Evolutionary conservation across 2,888 invertebrate genomes (phyloP).

Genomic region (Papilio protenor): DNA sequence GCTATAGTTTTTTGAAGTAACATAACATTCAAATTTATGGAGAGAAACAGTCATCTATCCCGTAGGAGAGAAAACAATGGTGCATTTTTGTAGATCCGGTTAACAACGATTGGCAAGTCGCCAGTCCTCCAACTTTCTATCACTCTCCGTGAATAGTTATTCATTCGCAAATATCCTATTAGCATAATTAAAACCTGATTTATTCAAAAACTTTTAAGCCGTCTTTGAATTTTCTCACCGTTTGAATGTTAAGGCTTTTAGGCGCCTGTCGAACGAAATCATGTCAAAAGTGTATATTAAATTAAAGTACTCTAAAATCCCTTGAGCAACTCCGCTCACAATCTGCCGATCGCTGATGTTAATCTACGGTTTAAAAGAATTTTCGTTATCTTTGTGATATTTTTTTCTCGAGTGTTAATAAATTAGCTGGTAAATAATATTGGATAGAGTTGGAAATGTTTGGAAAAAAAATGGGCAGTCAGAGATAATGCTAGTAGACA

Average conservation of each 20-base stretch:
- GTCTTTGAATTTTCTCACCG: conserved; percentile 1
- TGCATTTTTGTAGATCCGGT: conserved; percentile 9
- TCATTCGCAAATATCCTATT: conserved; percentile 24
- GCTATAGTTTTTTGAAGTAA: not conserved
- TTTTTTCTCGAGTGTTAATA: not conserved
- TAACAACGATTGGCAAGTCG: conserved; percentile 18
- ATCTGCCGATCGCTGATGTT: not conserved
- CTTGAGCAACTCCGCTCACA: not conserved
- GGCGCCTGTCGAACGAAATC: not conserved
- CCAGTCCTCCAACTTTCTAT: conserved; percentile 22
- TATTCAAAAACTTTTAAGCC: conserved; percentile 17
- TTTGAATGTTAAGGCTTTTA: conserved; percentile 19
- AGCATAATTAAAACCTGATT: conserved; percentile 18
- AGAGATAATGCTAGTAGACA: not conserved
- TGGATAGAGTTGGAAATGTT: not conserved
- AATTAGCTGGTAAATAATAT: not conserved
- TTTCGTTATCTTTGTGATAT: not conserved
- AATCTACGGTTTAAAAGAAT: not conserved
- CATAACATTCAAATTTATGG: not conserved
- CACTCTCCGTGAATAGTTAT: conserved; percentile 18
- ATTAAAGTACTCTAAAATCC: conserved; percentile 13
- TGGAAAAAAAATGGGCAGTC: not conserved
- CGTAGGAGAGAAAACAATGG: conserved; percentile 13
- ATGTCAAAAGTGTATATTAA: conserved; percentile 11
- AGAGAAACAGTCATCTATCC: conserved; percentile 13